Conservation (phyloP, 2,888 invertebrate species). For the Carpatolechia fugitivella region DNA sequence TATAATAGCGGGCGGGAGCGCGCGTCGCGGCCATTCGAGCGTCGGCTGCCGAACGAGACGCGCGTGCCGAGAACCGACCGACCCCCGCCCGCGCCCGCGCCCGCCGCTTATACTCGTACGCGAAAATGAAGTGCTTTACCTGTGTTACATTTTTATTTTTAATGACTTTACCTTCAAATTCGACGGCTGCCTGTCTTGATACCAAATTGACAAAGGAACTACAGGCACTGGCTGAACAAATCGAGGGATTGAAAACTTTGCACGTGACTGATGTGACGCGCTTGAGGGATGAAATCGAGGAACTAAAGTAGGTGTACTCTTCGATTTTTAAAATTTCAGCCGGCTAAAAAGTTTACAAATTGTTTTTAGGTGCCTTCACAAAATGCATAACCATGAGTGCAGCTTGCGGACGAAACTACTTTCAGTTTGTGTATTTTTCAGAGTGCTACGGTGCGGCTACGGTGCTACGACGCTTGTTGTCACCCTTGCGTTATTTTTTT, state of each 20-base stretch:
- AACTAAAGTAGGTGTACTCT: slow-evolving; percentile 56
- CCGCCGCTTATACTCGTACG: slow-evolving; percentile 25
- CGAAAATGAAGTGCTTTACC: slow-evolving; percentile 51
- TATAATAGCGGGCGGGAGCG: not conserved
- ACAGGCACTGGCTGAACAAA: slow-evolving; percentile 45
- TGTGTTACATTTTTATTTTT: slow-evolving; percentile 30
- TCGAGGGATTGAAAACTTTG: slow-evolving; percentile 46
- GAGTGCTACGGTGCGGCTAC: too few species aligned
- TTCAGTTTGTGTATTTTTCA: too few species aligned
- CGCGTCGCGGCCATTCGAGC: slow-evolving; percentile 1
- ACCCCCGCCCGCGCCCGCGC: slow-evolving; percentile 10
- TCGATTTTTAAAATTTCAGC: not conserved
- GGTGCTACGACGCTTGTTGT: too few species aligned
- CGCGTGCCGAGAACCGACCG: not conserved
- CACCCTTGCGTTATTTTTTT: too few species aligned
- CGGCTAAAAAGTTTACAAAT: not conserved
- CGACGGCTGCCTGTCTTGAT: slow-evolving; percentile 42
- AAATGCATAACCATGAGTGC: too few species aligned
- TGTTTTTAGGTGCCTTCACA: too few species aligned
- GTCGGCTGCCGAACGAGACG: not conserved
- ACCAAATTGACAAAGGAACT: slow-evolving; percentile 43
- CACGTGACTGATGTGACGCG: slow-evolving; percentile 47
- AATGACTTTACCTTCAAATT: slow-evolving; percentile 35
- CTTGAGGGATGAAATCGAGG: slow-evolving; percentile 52
- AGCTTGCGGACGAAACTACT: too few species aligned